These are phyloP conservation scores for Heliornis fulica DNA, from an alignment of 2,113 vertebrate species.

Conservation along the genomic window DNA sequence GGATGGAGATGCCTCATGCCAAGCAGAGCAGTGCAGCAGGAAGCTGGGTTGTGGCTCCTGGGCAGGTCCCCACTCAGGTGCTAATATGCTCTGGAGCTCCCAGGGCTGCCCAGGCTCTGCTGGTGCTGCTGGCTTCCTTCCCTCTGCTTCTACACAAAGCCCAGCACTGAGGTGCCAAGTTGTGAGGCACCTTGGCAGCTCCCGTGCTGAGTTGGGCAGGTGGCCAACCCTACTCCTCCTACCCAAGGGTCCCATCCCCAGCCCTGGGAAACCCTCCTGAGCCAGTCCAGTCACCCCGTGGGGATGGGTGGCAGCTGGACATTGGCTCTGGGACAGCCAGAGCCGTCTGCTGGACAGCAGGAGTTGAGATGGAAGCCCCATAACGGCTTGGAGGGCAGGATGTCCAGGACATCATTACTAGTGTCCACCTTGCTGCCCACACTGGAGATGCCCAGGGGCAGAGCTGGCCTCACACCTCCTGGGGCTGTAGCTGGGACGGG, in stretches of 20 bases:
- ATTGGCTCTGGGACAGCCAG: not conserved
- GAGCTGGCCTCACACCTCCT: accelerated
- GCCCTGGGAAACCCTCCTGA: not conserved
- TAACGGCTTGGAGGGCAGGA: not conserved
- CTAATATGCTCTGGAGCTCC: constrained; percentile 33
- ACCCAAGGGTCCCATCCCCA: not conserved
- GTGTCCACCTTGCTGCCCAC: accelerated
- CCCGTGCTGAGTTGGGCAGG: constrained; percentile 41
- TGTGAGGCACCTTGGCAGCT: constrained; percentile 20
- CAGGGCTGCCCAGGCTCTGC: constrained; percentile 65
- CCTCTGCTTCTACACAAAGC: constrained; percentile 12
- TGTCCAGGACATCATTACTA: not conserved
- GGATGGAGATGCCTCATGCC: not conserved
- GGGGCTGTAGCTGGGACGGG: not conserved
- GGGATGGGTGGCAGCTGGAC: not conserved
- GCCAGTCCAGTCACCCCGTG: not conserved
- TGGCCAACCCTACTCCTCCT: not conserved
- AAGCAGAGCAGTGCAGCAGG: not conserved
- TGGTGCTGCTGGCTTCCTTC: constrained; percentile 60
- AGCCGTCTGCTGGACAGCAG: not conserved
- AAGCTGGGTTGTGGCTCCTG: not conserved
- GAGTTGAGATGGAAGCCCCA: not conserved
- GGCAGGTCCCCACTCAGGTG: constrained; percentile 52
- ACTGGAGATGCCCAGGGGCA: not conserved
- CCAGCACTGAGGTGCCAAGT: constrained; percentile 41